Conservation (phyloP, 2,113 vertebrate species). For the Motacilla tschutschensis region DNA sequence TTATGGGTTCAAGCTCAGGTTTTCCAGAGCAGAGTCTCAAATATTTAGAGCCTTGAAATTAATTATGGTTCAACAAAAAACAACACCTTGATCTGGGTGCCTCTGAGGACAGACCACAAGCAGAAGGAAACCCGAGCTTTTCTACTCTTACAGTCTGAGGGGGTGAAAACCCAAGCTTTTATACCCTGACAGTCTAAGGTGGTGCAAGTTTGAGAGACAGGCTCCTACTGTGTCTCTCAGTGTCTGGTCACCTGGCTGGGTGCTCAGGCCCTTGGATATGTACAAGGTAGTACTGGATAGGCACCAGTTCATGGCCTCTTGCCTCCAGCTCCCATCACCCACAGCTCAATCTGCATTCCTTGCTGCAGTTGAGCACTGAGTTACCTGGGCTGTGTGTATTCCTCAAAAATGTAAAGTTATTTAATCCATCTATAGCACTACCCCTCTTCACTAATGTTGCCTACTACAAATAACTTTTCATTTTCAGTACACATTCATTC, state of each 20-base stretch:
- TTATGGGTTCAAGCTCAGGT: neutral
- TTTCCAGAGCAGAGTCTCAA: neutral
- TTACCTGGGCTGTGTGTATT: accelerated
- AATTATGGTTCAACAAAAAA: neutral
- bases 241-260: no score
- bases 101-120: neutral
- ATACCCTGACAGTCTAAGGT: neutral
- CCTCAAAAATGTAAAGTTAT: neutral
- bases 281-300: accelerated
- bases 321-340: neutral
- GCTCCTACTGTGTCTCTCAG: neutral
- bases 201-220: neutral
- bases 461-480: neutral
- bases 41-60: neutral
- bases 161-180: neutral
- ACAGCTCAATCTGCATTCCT: neutral
- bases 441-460: neutral
- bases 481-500: neutral
- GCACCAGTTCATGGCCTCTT: neutral
- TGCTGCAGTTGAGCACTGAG: neutral
- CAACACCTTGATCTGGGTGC: neutral
- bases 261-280: no score
- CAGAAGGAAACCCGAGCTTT: neutral
- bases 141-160: neutral
- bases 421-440: neutral